Percentiles rank a stretch among this genome's conserved stretches.
phyloP scores from a whole-genome alignment of 2,113 vertebrate species.

The Herpailurus yagouaroundi region DNA sequence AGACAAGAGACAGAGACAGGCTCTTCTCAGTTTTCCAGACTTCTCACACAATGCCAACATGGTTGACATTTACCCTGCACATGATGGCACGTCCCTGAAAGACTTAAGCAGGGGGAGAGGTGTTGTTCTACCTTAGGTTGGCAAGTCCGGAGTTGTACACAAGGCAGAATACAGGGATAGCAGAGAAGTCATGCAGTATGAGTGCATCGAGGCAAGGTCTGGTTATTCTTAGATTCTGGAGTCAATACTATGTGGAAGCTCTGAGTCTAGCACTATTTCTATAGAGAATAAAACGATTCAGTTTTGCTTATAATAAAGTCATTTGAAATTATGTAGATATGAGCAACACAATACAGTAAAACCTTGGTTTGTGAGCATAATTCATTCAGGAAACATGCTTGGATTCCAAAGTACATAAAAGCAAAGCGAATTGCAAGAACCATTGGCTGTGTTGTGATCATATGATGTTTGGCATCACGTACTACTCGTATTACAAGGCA shows the following conservation, averaged over 20 bases:
- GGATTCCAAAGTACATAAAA: too few relatives aligned
- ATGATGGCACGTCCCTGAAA: fast-evolving
- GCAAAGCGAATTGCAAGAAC: too few relatives aligned
- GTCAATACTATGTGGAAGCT: background rate
- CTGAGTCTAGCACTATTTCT: background rate
- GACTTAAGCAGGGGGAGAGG: too few relatives aligned
- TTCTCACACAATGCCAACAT: fast-evolving
- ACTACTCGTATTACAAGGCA: too few relatives aligned
- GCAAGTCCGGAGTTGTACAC: background rate
- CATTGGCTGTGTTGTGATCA: too few relatives aligned
- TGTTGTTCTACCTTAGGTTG: background rate
- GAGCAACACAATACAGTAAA: background rate
- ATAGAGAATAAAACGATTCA: background rate
- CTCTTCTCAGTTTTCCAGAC: too few relatives aligned
- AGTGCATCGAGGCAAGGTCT: fast-evolving
- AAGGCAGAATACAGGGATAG: fast-evolving
- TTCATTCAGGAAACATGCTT: too few relatives aligned
- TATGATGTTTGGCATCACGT: too few relatives aligned
- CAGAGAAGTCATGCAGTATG: fast-evolving
- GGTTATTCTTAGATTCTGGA: background rate
- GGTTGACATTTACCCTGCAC: fast-evolving
- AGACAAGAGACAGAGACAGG: fast-evolving
- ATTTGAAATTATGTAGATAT: background rate
- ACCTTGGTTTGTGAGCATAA: too few relatives aligned
- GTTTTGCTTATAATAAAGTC: background rate